Evolutionary conservation across 2,113 vertebrate species (phyloP).

Genomic region (Xerus inauris): DNA sequence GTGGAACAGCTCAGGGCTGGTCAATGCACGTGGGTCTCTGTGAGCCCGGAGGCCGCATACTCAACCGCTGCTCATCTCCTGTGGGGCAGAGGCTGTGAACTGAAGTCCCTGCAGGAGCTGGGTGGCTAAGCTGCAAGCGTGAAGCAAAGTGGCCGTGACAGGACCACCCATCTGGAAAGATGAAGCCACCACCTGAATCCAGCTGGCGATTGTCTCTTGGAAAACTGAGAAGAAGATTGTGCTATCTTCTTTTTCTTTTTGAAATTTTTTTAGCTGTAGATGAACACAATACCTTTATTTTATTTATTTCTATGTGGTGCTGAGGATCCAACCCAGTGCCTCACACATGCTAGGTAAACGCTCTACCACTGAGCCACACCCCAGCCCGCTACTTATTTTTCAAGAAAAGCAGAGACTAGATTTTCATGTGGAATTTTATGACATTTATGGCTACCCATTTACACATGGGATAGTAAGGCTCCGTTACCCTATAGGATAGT

Average conservation of each 20-base stretch:
- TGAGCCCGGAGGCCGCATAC: not conserved
- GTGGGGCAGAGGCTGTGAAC: not conserved
- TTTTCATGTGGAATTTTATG: not conserved
- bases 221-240: not conserved
- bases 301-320: too few species aligned
- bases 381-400: too few species aligned
- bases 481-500: too few species aligned
- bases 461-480: not conserved
- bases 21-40: not conserved
- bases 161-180: not conserved
- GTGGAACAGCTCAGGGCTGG: too few species aligned
- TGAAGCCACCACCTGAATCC: not conserved
- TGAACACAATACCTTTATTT: too few species aligned
- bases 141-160: not conserved
- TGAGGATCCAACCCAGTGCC: too few species aligned
- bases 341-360: too few species aligned
- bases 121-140: not conserved
- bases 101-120: not conserved
- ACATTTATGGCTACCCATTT: not conserved
- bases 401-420: not conserved
- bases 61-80: fast-evolving
- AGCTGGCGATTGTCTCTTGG: not conserved
- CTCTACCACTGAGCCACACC: too few species aligned
- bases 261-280: too few species aligned
- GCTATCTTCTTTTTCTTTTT: not conserved